These are phyloP conservation scores for Sinocyclocheilus maitianheensis DNA, from an alignment of 2,113 vertebrate species.

Conservation along the genomic window DNA sequence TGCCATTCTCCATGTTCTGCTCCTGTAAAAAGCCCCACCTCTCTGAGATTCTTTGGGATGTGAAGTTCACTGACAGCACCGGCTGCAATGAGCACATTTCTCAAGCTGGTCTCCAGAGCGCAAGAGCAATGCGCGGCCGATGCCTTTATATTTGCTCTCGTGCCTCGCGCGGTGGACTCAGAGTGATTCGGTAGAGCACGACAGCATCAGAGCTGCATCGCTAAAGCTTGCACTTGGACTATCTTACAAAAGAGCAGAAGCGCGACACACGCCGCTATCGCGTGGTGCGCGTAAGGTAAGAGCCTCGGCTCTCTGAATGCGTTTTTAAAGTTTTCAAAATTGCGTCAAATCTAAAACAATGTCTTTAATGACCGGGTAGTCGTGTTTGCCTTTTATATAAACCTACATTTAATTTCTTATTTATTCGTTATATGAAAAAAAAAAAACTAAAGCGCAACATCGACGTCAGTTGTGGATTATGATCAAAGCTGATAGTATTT, in stretches of 20 bases:
- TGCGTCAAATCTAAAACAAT: background rate
- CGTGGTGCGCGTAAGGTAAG: background rate
- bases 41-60: constrained; percentile 33
- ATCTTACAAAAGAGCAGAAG: background rate
- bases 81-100: constrained; percentile 38
- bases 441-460: background rate
- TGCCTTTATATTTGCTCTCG: background rate
- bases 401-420: background rate
- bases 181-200: background rate
- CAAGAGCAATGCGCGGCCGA: constrained; percentile 14
- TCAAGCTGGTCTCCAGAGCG: constrained; percentile 37
- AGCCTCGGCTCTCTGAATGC: background rate
- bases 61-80: constrained; percentile 36
- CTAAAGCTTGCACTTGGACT: constrained; percentile 10
- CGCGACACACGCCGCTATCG: background rate
- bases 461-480: background rate
- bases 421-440: background rate
- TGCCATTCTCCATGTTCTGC: constrained; percentile 7
- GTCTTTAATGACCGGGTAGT: background rate
- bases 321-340: background rate
- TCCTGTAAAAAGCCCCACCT: constrained; percentile 30
- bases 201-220: background rate
- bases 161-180: constrained; percentile 20
- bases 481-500: background rate
- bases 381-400: background rate